Base-by-base conservation (phyloP, 2,888 invertebrate genomes). In the Cacoxenus indagator region DNA sequence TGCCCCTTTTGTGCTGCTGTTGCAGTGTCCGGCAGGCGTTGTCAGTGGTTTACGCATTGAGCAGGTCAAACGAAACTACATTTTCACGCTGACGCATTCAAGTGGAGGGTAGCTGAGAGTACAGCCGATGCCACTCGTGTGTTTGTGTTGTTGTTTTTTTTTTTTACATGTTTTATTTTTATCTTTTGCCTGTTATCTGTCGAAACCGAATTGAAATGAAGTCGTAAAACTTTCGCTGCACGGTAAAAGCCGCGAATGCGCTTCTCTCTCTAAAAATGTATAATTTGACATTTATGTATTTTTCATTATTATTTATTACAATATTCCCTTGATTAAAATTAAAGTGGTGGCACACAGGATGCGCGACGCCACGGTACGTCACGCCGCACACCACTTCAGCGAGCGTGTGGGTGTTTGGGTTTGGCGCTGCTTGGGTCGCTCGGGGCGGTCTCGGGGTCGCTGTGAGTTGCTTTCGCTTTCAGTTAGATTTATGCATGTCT, bases 231-330 rank as follows among this genome's bases (percentile, higher is more conserved):
- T 37, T 37, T 37, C 37, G 37, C 5, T 37, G 37, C 37, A 37
- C 37, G 37, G 9, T 14, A 37, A n/a, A 5, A 55, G 26, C 45
- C 5, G 24, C 57, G 19, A 14, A 64, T 17, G 61, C 70, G 9
- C 17, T 19, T 55, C 26, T 8, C 6, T 55, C 29, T 2, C 27
- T n/a, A 14, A 26, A 75, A 75, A 75, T 75, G 71, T 72, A 73
- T 76, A 74, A 78, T 77, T 77, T 78, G 78, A 78, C 78, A 78
- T 77, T 78, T 77, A 74, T 76, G 74, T 71, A 72, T 75, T 74
- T 72, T 75, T 78, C 75, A 74, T 75, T 72, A 78, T 78, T 70
- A 78, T 79, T 78, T 78, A 78, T 79, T 72, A 72, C 70, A 72
- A 72, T 76, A 75, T 79, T 73, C n/a, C 57, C 75, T 76, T 74